These are phyloP conservation scores for Mus spicilegus DNA, from an alignment of 2,113 vertebrate genomes.

Conservation along the genomic window DNA sequence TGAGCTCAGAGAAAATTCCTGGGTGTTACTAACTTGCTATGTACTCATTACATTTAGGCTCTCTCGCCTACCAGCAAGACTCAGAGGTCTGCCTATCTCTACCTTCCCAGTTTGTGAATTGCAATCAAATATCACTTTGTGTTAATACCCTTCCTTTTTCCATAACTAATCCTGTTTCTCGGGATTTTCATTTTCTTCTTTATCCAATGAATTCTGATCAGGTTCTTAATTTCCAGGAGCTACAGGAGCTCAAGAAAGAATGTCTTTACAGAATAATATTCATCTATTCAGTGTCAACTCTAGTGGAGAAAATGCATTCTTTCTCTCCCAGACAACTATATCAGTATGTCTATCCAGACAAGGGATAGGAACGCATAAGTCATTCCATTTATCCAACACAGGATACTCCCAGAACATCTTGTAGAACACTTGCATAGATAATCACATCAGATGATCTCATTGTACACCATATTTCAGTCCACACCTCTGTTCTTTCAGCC, in stretches of 20 bases:
- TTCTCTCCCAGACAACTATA: background rate
- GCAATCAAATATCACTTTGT: background rate
- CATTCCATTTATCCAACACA: background rate
- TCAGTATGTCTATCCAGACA: background rate
- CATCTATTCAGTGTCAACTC: background rate
- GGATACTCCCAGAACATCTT: background rate
- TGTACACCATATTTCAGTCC: background rate
- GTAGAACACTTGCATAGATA: too few relatives aligned
- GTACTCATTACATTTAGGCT: too few relatives aligned
- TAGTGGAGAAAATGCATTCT: background rate
- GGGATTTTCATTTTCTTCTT: background rate
- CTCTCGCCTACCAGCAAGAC: background rate
- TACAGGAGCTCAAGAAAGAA: background rate
- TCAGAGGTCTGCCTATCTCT: background rate
- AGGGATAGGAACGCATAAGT: too few relatives aligned
- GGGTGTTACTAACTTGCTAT: background rate
- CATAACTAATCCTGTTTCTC: background rate
- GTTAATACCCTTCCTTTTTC: background rate
- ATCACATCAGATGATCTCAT: background rate
- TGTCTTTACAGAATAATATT: background rate
- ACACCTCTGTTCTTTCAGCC: background rate
- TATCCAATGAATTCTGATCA: background rate
- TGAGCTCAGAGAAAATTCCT: accelerated
- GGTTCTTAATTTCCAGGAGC: too few relatives aligned
- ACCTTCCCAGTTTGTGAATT: background rate